Percentiles rank a stretch among this genome's conserved stretches.
Conservation (phyloP, 2,113 vertebrate genomes). For the Anhinga rufa region DNA sequence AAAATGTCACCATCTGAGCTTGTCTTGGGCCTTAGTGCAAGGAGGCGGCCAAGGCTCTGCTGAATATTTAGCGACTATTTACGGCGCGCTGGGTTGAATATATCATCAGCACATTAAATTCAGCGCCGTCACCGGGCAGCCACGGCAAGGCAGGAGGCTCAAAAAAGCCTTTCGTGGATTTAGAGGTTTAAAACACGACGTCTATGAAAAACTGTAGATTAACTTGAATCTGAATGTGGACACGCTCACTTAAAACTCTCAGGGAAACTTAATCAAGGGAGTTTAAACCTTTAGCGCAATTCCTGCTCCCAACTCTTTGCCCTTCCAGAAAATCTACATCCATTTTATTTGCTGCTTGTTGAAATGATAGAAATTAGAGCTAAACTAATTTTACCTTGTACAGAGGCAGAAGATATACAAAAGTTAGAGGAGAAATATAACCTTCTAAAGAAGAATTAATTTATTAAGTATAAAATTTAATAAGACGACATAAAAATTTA, state of each 20-base stretch:
- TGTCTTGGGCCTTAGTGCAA: constrained; percentile 20
- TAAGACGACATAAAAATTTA: neutral
- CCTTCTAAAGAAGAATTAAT: neutral
- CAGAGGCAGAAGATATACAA: neutral
- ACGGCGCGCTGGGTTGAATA: neutral
- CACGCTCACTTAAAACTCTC: constrained; percentile 2
- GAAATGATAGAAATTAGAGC: neutral
- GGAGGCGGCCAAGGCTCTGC: neutral
- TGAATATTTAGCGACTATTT: constrained; percentile 38
- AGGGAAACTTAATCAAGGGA: constrained; percentile 26
- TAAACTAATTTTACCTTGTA: neutral
- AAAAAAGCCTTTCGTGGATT: neutral
- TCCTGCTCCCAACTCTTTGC: accelerated
- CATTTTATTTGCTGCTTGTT: neutral
- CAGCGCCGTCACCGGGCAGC: neutral
- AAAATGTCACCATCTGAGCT: constrained; percentile 67
- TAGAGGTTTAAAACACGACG: constrained; percentile 18
- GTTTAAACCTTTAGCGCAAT: neutral
- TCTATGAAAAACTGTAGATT: constrained; percentile 1
- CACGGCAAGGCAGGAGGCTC: neutral
- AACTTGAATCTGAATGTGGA: neutral
- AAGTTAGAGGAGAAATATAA: neutral
- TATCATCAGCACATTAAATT: constrained; percentile 16
- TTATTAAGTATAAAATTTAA: neutral
- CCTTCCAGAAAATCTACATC: neutral